Base-by-base conservation (phyloP, 2,888 invertebrate genomes). In the Tetragnatha montana region DNA sequence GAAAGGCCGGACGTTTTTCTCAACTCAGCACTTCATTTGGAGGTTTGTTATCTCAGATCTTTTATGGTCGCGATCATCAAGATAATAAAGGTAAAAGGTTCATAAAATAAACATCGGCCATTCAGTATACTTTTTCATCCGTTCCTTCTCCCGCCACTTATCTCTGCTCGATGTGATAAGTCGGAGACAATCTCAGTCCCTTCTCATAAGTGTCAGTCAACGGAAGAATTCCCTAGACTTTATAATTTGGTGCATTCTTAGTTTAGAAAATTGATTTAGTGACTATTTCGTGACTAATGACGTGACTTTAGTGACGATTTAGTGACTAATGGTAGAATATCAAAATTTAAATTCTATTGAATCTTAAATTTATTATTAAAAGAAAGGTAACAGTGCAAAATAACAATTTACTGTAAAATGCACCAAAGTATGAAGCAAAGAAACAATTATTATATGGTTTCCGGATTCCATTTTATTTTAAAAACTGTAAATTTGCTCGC, bases 41-140 rank as follows among this genome's bases (percentile, higher is more conserved):
- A 19, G 35, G 6, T 49, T 8, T n/a, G 17, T 68, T 83, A 83
- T 83, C 83, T 83, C 19, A 51, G 10, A 74, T 71, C 73, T 83
- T 75, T 83, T 51, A 75, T 35, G 21, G 47, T 35, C 50, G 10
- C 12, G 60, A 75, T 83, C 76, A 82, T 82, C 81, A 21, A 73
- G 14, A 83, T 73, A 76, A 88, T 82, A 75, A 82, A 88, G 88
- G 88, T 88, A 88, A 88, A 82, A 82, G 88, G 74, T 88, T 73
- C 47, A 73, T 83, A 79, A 83, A 82, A 88, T 88, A 88, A 88
- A 88, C 88, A 88, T 51, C 21, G 12, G n/a, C 70, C n/a, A 79
- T n/a, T n/a, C 60, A 51, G 47, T 51, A n/a, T 49, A 83, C 68
- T 69, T 68, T 82, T 83, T 83, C 69, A 76, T 47, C 49, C 73